phyloP scores from a whole-genome alignment of 2,888 invertebrate genomes.

The Shargacucullia verbasci region DNA sequence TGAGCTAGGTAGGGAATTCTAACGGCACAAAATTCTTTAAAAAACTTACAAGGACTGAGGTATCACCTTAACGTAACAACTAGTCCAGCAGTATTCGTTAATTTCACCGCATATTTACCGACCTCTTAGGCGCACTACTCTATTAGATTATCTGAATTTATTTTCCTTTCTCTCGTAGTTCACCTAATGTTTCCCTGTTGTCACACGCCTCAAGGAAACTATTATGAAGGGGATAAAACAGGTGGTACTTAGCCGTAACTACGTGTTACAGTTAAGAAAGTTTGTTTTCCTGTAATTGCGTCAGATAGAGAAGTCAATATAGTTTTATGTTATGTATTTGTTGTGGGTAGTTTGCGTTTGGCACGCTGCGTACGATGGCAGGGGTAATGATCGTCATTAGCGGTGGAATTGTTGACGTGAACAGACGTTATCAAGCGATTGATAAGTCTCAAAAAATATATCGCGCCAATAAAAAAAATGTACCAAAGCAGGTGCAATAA shows the following conservation, averaged over 20 bases:
- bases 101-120: conserved; percentile 76
- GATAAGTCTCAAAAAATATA: conserved; percentile 11
- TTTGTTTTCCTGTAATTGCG: conserved; percentile 54
- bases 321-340: conserved; percentile 46
- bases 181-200: conserved; percentile 59
- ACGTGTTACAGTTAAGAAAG: conserved; percentile 56
- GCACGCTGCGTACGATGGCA: conserved; percentile 11
- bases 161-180: conserved; percentile 66
- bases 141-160: conserved; percentile 81
- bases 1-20: too few species aligned
- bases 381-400: conserved; percentile 42
- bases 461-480: too few species aligned
- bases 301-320: conserved; percentile 51
- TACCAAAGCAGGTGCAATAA: conserved; percentile 9
- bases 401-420: conserved; percentile 26
- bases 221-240: conserved; percentile 62
- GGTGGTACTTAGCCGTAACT: conserved; percentile 53
- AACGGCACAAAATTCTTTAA: too few species aligned
- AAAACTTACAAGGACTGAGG: too few species aligned
- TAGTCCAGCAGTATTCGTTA: conserved; percentile 68
- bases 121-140: conserved; percentile 64
- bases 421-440: conserved; percentile 23
- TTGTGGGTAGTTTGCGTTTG: conserved; percentile 39
- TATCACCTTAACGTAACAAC: too few species aligned
- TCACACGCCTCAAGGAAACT: conserved; percentile 58